A percentile compares a stretch with the other conserved stretches of the same genome.
Evolutionary conservation across 2,113 vertebrate species (phyloP).

Genomic region (Pipra filicauda): DNA sequence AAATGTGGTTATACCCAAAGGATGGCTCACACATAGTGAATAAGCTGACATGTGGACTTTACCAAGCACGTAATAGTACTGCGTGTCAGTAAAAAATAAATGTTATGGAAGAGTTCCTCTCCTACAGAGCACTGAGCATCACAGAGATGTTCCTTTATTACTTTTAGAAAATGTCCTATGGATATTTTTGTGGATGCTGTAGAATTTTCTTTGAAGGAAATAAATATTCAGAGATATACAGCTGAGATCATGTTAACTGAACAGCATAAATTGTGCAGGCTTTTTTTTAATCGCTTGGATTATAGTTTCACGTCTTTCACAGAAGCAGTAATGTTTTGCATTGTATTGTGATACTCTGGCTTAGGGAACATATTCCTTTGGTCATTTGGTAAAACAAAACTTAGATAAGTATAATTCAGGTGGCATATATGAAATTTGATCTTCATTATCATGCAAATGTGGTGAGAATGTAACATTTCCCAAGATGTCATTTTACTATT

Average conservation of each 20-base stretch:
- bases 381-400: constrained; percentile 63
- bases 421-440: constrained; percentile 54
- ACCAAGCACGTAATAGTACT: not conserved
- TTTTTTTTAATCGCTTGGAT: not conserved
- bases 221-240: constrained; percentile 17
- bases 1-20: not conserved
- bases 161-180: not conserved
- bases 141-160: not conserved
- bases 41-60: not conserved
- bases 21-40: not conserved
- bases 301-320: constrained; percentile 2
- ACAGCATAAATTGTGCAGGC: not conserved
- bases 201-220: constrained; percentile 25
- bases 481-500: constrained; percentile 69
- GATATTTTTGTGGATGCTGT: not conserved
- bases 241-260: not conserved
- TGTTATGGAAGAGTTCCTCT: not conserved
- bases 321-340: constrained; percentile 7
- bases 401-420: constrained; percentile 60
- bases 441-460: constrained; percentile 69
- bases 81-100: not conserved
- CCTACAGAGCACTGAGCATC: not conserved
- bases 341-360: constrained; percentile 4
- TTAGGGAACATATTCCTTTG: constrained; percentile 49
- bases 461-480: constrained; percentile 58